Conservation (phyloP, 2,797 vertebrate genomes). For the Pangasius djambal region DNA sequence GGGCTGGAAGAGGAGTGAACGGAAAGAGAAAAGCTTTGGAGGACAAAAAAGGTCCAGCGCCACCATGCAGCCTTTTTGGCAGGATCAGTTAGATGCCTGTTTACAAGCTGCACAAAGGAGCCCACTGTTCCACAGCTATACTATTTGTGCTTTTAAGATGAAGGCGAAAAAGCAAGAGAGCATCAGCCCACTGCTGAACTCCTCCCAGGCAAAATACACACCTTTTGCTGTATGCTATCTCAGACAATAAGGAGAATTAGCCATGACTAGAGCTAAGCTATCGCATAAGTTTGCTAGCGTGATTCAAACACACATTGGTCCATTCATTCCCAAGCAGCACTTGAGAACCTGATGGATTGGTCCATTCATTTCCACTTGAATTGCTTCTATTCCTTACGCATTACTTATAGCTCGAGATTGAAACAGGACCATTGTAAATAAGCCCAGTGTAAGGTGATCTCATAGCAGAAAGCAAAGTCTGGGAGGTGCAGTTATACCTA, state of each 20-base stretch:
- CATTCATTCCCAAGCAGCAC: constrained; percentile 25
- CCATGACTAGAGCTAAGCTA: not conserved
- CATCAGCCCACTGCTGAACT: constrained; percentile 11
- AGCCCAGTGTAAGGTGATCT: constrained; percentile 42
- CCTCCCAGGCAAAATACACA: constrained; percentile 51
- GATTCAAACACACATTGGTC: constrained; percentile 16
- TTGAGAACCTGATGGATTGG: not conserved
- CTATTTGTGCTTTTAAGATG: constrained; percentile 36
- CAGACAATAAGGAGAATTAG: not conserved
- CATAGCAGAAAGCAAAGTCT: constrained; percentile 11
- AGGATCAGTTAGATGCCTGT: constrained; percentile 17
- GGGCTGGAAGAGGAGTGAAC: constrained; percentile 42
- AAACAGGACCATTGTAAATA: constrained; percentile 38
- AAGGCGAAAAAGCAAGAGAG: not conserved
- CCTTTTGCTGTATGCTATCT: not conserved
- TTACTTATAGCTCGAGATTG: not conserved
- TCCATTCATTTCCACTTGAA: constrained; percentile 6
- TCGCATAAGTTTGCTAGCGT: not conserved
- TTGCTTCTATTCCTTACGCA: not conserved
- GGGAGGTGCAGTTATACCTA: constrained; percentile 20
- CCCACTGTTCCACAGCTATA: constrained; percentile 43
- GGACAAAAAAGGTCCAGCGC: constrained; percentile 34
- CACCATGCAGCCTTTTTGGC: constrained; percentile 48
- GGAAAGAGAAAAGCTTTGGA: constrained; percentile 36
- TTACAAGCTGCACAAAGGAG: constrained; percentile 53